phyloP scores from a whole-genome alignment of 2,797 vertebrate species.

The Bovichtus diacanthus region DNA sequence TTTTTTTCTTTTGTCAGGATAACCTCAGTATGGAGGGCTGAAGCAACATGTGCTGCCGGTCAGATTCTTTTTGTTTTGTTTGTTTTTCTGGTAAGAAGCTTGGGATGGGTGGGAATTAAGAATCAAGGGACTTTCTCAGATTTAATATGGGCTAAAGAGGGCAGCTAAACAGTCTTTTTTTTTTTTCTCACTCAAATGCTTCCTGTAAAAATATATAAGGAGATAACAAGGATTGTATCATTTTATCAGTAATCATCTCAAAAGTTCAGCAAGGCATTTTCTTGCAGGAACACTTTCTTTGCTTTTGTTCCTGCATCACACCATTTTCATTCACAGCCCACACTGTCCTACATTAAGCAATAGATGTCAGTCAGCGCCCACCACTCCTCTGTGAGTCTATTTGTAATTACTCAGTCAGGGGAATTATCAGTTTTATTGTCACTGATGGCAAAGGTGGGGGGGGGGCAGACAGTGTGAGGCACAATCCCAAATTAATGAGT shows the following conservation, averaged over 20 bases:
- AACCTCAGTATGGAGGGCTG: slow-evolving; percentile 71
- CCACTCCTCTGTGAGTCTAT: slow-evolving; percentile 38
- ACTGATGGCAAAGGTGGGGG: slow-evolving; percentile 35
- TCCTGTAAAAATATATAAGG: slow-evolving; percentile 60
- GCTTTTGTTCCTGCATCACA: slow-evolving; percentile 16
- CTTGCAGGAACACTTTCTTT: slow-evolving; percentile 26
- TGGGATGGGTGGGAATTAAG: slow-evolving; percentile 49
- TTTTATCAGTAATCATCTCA: slow-evolving; percentile 46
- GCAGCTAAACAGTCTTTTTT: slow-evolving; percentile 70
- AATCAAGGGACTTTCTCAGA: slow-evolving; percentile 48
- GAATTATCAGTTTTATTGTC: slow-evolving; percentile 60
- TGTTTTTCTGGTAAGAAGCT: slow-evolving; percentile 59
- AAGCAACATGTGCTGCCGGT: slow-evolving; percentile 77
- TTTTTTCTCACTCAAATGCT: slow-evolving; percentile 58
- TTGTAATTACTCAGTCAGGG: slow-evolving; percentile 55
- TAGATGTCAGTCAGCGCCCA: slow-evolving; percentile 44
- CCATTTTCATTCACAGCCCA: slow-evolving; percentile 30
- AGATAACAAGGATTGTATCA: slow-evolving; percentile 43
- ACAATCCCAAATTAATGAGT: slow-evolving; percentile 54
- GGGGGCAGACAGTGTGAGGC: slow-evolving; percentile 29
- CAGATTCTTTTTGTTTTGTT: slow-evolving; percentile 70
- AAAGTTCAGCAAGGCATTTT: slow-evolving; percentile 7
- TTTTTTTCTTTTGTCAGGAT: slow-evolving; percentile 64
- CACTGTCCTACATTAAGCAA: slow-evolving; percentile 3
- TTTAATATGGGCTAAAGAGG: slow-evolving; percentile 59